These are phyloP conservation scores for Talpa occidentalis DNA, from an alignment of 2,113 vertebrate species.

Conservation along the genomic window DNA sequence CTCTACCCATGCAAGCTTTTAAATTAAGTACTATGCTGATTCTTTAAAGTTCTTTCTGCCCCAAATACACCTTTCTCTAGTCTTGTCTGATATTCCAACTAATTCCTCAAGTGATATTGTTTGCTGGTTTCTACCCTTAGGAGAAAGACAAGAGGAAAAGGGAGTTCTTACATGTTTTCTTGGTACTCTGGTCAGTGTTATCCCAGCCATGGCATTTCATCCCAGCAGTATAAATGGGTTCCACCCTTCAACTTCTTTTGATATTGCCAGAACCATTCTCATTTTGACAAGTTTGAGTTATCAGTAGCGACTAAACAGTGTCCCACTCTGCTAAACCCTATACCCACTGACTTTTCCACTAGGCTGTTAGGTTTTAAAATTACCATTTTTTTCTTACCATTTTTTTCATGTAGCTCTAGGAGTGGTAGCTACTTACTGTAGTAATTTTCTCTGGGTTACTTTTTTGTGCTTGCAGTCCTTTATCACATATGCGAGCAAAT, in stretches of 20 bases:
- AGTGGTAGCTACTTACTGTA: background rate
- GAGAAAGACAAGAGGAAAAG: background rate
- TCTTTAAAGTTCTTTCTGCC: background rate
- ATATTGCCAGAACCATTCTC: background rate
- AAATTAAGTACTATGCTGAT: background rate
- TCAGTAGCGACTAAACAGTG: background rate
- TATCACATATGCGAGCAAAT: background rate
- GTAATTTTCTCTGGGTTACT: background rate
- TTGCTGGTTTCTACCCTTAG: background rate
- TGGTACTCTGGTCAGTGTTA: background rate
- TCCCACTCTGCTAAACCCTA: background rate
- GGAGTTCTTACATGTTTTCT: background rate
- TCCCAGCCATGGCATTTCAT: background rate
- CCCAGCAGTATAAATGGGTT: background rate
- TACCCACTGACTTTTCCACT: background rate
- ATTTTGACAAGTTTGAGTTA: background rate
- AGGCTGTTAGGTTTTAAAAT: background rate
- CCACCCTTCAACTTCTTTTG: background rate
- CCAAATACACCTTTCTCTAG: background rate
- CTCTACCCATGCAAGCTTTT: background rate
- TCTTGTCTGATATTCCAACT: background rate
- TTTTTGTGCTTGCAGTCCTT: background rate
- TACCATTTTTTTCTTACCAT: background rate
- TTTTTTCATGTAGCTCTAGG: background rate
- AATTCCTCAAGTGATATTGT: background rate